Conservation (phyloP, 2,888 invertebrate genomes). For the Elmis aenea region DNA sequence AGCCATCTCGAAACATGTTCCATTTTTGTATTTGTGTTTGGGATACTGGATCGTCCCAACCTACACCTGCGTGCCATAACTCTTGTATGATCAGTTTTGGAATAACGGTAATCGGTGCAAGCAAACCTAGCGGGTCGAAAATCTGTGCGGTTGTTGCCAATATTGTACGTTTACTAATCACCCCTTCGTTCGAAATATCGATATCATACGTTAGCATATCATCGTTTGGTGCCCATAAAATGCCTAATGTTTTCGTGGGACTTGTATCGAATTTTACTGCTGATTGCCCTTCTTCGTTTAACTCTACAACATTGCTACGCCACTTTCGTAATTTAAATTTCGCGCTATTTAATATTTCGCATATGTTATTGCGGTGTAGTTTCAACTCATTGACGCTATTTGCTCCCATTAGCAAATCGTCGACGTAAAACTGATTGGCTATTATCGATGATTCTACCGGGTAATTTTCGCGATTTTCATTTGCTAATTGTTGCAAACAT, state of each 20-base stretch:
- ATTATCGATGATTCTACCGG: constrained; percentile 15
- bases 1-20: constrained; percentile 7
- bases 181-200: not conserved
- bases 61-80: constrained; percentile 18
- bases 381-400: constrained; percentile 13
- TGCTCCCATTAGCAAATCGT: constrained; percentile 17
- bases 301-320: constrained; percentile 10
- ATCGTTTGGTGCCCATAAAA: constrained; percentile 3
- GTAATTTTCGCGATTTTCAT: constrained; percentile 8
- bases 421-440: constrained; percentile 21
- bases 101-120: constrained; percentile 23
- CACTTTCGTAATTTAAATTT: constrained; percentile 21
- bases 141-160: constrained; percentile 22
- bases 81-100: constrained; percentile 25
- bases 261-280: not conserved
- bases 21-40: constrained; percentile 11
- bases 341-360: constrained; percentile 10
- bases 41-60: constrained; percentile 20
- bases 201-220: not conserved
- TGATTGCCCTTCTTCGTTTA: constrained; percentile 8
- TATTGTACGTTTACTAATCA: constrained; percentile 8
- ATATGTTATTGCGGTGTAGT: constrained; percentile 16
- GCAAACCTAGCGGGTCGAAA: constrained; percentile 26
- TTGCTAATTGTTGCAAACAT: constrained; percentile 13
- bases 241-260: constrained; percentile 11